phyloP scores from a whole-genome alignment of 2,113 vertebrate species.

The Saguinus midas region DNA sequence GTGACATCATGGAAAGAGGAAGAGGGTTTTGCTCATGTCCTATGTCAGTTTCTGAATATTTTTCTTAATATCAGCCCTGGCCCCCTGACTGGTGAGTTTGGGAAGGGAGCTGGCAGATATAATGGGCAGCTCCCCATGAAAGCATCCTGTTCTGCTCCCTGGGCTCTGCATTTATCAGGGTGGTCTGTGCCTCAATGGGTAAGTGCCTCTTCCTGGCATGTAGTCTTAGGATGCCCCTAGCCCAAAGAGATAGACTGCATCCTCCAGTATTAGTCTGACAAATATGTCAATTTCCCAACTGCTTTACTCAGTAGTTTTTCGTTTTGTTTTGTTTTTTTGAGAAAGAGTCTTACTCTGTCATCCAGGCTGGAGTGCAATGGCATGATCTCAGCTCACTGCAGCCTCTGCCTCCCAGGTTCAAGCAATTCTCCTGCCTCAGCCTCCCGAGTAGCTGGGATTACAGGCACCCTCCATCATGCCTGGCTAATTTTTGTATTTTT shows the following conservation, averaged over 20 bases:
- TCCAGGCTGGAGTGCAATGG: too few relatives aligned
- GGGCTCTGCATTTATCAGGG: neutral
- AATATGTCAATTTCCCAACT: neutral
- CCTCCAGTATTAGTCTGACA: neutral
- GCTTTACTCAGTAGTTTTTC: neutral
- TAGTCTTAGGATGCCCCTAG: neutral
- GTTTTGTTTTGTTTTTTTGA: too few relatives aligned
- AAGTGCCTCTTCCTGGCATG: fast-evolving
- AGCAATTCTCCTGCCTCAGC: too few relatives aligned
- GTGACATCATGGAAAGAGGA: neutral
- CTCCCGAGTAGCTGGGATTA: too few relatives aligned
- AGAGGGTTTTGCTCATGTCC: neutral
- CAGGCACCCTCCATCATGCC: too few relatives aligned
- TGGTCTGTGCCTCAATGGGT: neutral
- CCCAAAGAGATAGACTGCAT: neutral
- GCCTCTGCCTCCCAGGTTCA: too few relatives aligned
- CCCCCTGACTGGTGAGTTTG: neutral
- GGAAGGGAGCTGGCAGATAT: neutral
- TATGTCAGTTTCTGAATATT: fast-evolving
- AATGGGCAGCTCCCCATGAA: fast-evolving
- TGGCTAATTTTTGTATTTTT: too few relatives aligned
- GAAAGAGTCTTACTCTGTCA: too few relatives aligned
- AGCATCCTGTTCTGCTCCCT: neutral
- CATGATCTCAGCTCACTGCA: too few relatives aligned
- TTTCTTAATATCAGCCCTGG: neutral